Percentiles rank a stretch among this genome's conserved stretches.
Conservation (phyloP, 2,113 vertebrate genomes). For the human (Homo sapiens) region DNA sequence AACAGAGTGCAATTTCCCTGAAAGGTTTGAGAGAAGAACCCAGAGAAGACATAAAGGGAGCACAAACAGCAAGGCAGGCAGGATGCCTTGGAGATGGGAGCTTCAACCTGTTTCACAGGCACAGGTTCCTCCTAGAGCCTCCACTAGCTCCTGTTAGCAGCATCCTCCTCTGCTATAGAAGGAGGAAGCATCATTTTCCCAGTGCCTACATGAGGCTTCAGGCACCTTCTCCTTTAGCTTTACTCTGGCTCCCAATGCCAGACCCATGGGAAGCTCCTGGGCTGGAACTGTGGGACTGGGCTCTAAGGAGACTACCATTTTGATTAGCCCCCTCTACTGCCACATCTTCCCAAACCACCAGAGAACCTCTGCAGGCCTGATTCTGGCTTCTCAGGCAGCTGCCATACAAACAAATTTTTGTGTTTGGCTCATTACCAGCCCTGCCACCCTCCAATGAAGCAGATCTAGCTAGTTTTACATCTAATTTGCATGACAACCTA, state of each 20-base stretch:
- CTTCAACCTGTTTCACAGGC: background rate
- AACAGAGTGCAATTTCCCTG: background rate
- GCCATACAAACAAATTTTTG: background rate
- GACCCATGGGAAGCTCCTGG: background rate
- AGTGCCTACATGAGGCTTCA: background rate
- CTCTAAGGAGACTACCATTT: background rate
- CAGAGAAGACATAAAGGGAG: background rate
- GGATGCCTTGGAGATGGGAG: background rate
- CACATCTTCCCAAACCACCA: background rate
- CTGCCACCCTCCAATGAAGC: background rate
- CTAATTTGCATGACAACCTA: background rate
- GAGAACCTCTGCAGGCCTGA: background rate
- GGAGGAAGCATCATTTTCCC: background rate
- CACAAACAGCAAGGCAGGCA: too few relatives aligned
- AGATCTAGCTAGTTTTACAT: background rate
- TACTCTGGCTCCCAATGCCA: background rate
- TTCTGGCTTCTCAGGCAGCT: background rate
- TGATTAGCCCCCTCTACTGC: background rate
- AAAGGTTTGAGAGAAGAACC: background rate
- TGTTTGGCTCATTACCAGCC: background rate
- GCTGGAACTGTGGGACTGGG: background rate
- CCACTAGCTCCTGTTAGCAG: background rate
- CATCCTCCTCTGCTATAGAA: background rate
- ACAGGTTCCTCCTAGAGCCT: background rate
- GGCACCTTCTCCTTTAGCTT: background rate